Evolutionary conservation across 1,140 invertebrate genomes (phyloP).

Genomic region (Chrysoperla carnea): DNA sequence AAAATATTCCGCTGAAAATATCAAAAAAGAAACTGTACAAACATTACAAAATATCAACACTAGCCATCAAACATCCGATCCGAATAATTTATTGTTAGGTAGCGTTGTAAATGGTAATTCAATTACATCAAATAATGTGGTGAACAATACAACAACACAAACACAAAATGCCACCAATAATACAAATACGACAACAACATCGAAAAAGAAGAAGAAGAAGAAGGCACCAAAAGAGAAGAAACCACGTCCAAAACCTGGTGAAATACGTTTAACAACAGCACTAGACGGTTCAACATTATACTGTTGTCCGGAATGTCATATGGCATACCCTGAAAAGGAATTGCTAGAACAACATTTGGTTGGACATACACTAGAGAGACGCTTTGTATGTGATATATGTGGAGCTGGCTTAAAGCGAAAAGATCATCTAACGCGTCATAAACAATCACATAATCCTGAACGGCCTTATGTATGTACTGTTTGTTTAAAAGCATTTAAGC

Average conservation of each 20-base stretch:
- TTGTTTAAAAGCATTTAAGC: constrained; percentile 68
- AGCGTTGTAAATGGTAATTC: neutral
- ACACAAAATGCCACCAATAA: constrained; percentile 6
- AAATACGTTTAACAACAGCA: constrained; percentile 63
- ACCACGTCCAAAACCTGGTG: constrained; percentile 59
- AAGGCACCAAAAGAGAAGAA: constrained; percentile 62
- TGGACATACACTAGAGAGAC: constrained; percentile 59
- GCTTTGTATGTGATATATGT: constrained; percentile 72
- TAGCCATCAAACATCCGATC: neutral
- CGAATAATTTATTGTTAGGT: neutral
- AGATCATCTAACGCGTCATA: constrained; percentile 63
- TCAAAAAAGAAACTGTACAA: constrained; percentile 42
- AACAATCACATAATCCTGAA: constrained; percentile 65
- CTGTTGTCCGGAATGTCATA: constrained; percentile 72
- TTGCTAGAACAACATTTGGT: constrained; percentile 63
- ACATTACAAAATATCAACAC: neutral
- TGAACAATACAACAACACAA: constrained; percentile 1
- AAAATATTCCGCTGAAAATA: constrained; percentile 62
- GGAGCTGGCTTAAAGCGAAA: constrained; percentile 68
- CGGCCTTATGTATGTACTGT: constrained; percentile 65
- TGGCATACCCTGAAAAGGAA: constrained; percentile 68
- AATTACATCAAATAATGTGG: neutral
- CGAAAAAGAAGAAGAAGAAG: constrained; percentile 73
- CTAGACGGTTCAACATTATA: constrained; percentile 66
- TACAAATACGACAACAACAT: constrained; percentile 18